phyloP scores from a whole-genome alignment of 2,888 invertebrate species.

The Platycheirus rosarum region DNA sequence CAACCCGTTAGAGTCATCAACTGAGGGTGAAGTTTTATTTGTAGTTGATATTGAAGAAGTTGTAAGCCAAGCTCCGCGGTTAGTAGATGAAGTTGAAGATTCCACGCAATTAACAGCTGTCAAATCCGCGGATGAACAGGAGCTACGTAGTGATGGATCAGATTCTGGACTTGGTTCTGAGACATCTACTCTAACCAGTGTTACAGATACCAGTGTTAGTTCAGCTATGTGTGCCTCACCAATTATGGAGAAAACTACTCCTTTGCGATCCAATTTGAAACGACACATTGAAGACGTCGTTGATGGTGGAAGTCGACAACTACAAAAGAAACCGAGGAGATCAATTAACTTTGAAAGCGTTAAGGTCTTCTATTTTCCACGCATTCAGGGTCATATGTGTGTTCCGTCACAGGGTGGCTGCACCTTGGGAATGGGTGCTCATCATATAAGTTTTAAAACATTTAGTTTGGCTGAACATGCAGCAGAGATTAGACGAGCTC shows the following conservation, averaged over 20 bases:
- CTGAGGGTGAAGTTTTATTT: conserved; percentile 77
- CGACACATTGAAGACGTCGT: conserved; percentile 83
- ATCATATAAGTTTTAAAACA: conserved; percentile 87
- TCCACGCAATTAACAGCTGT: conserved; percentile 75
- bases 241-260: conserved; percentile 52
- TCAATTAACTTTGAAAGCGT: conserved; percentile 95
- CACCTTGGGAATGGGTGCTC: conserved; percentile 96
- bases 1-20: conserved; percentile 75
- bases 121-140: conserved; percentile 84
- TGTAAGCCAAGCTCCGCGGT: conserved; percentile 40
- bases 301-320: conserved; percentile 78
- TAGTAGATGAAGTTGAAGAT: conserved; percentile 61
- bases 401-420: conserved; percentile 95
- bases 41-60: conserved; percentile 74
- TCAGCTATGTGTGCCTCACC: conserved; percentile 45
- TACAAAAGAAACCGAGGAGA: conserved; percentile 87
- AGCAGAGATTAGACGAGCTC: conserved; percentile 92
- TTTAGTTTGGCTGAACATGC: conserved; percentile 95
- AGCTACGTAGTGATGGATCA: conserved; percentile 90
- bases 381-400: conserved; percentile 95
- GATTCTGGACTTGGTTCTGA: conserved; percentile 93
- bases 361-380: conserved; percentile 96
- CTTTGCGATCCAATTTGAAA: conserved; percentile 88
- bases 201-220: conserved; percentile 71
- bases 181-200: conserved; percentile 80